Conservation (phyloP, 2,888 invertebrate species). For the Anoncus sp. region DNA sequence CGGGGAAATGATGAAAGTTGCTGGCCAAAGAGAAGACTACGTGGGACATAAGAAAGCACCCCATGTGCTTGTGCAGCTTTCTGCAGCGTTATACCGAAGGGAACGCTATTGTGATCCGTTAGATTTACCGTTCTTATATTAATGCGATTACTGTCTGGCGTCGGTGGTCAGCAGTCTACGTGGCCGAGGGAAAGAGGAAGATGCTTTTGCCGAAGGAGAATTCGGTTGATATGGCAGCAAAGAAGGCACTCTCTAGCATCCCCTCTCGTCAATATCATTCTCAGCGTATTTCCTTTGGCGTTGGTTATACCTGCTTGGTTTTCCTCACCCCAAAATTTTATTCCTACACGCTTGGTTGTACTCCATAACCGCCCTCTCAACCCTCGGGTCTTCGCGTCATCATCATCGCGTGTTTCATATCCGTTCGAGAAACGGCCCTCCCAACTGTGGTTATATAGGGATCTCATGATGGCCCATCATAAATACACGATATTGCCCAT, state of each 20-base stretch:
- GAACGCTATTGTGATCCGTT: conserved; percentile 73
- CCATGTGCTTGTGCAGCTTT: conserved; percentile 59
- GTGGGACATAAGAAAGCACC: conserved; percentile 29
- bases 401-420: conserved; percentile 29
- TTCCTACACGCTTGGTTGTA: conserved; percentile 3
- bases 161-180: conserved; percentile 62
- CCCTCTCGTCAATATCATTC: conserved; percentile 63
- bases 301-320: background rate
- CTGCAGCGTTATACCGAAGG: conserved; percentile 60
- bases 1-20: conserved; percentile 46
- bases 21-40: conserved; percentile 39
- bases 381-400: conserved; percentile 22
- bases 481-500: conserved; percentile 81
- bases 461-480: conserved; percentile 69
- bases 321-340: no score
- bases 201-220: conserved; percentile 58
- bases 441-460: conserved; percentile 23
- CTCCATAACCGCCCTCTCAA: conserved; percentile 15
- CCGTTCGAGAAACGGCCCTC: conserved; percentile 33
- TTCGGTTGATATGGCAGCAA: conserved; percentile 15
- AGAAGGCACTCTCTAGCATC: background rate
- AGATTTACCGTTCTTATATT: conserved; percentile 79
- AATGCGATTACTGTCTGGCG: conserved; percentile 77
- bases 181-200: conserved; percentile 16
- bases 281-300: conserved; percentile 39